Percentiles rank a stretch among this genome's conserved stretches.
Conservation (phyloP, 2,888 invertebrate species). For the Rhorus exstirpatorius region DNA sequence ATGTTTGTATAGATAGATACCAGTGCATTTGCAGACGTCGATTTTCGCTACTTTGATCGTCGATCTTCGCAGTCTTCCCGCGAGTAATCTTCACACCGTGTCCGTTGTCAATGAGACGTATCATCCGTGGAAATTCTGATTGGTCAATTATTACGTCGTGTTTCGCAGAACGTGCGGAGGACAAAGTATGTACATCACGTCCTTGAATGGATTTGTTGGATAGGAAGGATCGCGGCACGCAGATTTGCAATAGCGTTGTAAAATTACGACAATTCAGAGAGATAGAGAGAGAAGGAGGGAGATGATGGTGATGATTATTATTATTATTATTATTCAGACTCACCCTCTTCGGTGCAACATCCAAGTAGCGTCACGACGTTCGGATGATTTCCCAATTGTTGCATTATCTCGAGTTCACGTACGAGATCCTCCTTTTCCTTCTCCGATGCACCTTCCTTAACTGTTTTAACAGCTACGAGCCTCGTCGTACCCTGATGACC, state of each 20-base stretch:
- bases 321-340: slow-evolving; percentile 61
- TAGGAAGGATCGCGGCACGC: slow-evolving; percentile 52
- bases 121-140: slow-evolving; percentile 67
- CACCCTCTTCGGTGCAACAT: slow-evolving; percentile 94
- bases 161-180: slow-evolving; percentile 71
- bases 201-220: slow-evolving; percentile 62
- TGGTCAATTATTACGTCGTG: slow-evolving; percentile 71
- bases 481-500: slow-evolving; percentile 92
- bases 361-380: slow-evolving; percentile 94
- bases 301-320: slow-evolving; percentile 23
- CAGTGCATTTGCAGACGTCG: slow-evolving; percentile 28
- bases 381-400: slow-evolving; percentile 93
- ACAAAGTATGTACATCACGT: slow-evolving; percentile 52
- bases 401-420: slow-evolving; percentile 92
- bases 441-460: slow-evolving; percentile 92
- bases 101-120: slow-evolving; percentile 36
- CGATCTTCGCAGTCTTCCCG: slow-evolving; percentile 30
- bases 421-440: slow-evolving; percentile 92
- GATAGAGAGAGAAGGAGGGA: background rate
- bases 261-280: slow-evolving; percentile 13
- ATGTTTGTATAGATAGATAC: background rate
- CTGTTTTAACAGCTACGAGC: slow-evolving; percentile 94
- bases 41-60: slow-evolving; percentile 25
- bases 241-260: slow-evolving; percentile 28
- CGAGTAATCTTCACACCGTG: background rate